Conservation (phyloP, 2,888 invertebrate genomes). For the Sarcophaga carnaria region DNA sequence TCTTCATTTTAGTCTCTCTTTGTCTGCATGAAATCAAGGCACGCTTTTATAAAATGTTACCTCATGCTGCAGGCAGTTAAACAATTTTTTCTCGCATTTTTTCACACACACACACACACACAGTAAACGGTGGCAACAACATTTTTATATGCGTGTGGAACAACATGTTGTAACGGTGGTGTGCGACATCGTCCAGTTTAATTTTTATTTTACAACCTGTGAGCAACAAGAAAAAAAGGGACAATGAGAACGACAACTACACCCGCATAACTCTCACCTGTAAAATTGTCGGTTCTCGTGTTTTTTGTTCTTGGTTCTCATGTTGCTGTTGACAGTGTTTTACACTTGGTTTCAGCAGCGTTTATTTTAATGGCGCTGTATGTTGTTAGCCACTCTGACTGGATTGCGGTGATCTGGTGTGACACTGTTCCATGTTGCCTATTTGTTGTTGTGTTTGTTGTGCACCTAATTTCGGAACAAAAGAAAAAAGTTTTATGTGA, state of each 20-base stretch:
- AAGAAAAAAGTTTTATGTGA: slow-evolving; percentile 60
- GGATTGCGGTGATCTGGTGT: background rate
- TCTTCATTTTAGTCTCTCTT: background rate
- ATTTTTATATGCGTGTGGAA: slow-evolving; percentile 48
- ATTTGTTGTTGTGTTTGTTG: slow-evolving; percentile 45
- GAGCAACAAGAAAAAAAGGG: background rate
- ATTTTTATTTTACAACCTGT: slow-evolving; percentile 44
- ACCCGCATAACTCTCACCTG: slow-evolving; percentile 56
- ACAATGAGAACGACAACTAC: slow-evolving; percentile 31
- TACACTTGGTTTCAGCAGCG: slow-evolving; percentile 57
- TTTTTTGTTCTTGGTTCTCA: background rate
- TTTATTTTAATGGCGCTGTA: slow-evolving; percentile 52
- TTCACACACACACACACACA: background rate
- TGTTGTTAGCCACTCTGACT: slow-evolving; percentile 23
- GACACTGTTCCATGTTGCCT: slow-evolving; percentile 27
- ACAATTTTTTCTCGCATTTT: slow-evolving; percentile 28
- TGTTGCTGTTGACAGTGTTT: slow-evolving; percentile 56
- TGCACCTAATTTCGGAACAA: slow-evolving; percentile 59
- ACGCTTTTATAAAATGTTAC: slow-evolving; percentile 59
- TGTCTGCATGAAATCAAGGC: slow-evolving; percentile 50
- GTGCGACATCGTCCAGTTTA: slow-evolving; percentile 47
- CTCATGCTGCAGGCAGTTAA: slow-evolving; percentile 54
- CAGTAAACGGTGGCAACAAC: slow-evolving; percentile 1
- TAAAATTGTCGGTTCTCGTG: background rate
- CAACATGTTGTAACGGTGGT: slow-evolving; percentile 15